Conservation (phyloP, 2,797 vertebrate species). For the Diplodus sargus region DNA sequence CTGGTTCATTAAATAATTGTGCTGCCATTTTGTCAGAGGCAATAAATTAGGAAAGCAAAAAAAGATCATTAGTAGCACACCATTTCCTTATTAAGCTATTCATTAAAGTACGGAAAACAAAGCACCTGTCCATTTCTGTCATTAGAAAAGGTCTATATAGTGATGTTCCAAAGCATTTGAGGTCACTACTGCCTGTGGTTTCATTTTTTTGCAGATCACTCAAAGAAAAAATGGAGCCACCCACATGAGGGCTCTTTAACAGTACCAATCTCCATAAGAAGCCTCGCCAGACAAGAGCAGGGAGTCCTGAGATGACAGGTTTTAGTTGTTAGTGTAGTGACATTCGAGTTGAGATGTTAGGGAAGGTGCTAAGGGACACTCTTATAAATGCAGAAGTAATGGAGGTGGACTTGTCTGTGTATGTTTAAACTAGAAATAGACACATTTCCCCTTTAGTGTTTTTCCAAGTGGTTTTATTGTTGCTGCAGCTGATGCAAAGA, state of each 20-base stretch:
- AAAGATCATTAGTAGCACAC: not conserved
- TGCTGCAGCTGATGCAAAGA: no score
- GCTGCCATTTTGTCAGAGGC: not conserved
- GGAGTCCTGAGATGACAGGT: not conserved
- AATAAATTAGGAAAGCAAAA: not conserved
- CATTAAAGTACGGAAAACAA: conserved; percentile 11
- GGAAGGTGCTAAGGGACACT: not conserved
- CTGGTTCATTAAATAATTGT: no score
- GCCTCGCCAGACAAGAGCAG: conserved; percentile 8
- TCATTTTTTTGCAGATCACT: not conserved
- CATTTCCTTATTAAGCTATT: not conserved
- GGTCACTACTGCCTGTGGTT: conserved; percentile 6
- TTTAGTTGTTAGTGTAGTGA: not conserved
- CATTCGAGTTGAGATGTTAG: not conserved
- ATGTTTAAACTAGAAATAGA: not conserved
- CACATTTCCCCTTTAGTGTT: no score
- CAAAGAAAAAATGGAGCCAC: conserved; percentile 5
- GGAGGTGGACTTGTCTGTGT: not conserved
- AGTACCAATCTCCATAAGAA: conserved; percentile 3
- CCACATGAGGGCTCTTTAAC: conserved; percentile 13
- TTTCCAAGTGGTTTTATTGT: no score
- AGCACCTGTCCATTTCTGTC: conserved; percentile 1
- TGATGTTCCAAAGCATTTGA: conserved; percentile 30
- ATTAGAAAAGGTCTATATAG: not conserved
- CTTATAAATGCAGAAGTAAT: not conserved